Base-by-base conservation (phyloP, 2,888 invertebrate species). In the Drosophila quasianomalipes region DNA sequence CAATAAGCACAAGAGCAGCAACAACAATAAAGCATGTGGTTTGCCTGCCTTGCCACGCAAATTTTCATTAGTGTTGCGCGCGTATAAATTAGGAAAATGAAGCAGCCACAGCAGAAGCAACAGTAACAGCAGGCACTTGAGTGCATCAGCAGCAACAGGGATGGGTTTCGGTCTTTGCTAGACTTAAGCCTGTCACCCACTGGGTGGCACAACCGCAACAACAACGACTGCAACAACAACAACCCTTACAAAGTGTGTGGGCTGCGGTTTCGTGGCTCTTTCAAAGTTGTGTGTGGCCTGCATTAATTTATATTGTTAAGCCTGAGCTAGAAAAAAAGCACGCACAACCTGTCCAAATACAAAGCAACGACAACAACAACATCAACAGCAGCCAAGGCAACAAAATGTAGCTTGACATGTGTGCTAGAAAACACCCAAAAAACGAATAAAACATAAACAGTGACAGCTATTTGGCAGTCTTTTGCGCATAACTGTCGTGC, bases 21-120 rank as follows among this genome's bases (percentile, higher is more conserved):
- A 55, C 67, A 53, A 47, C 58, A 58, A 61, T 19, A 73, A 78
- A 81, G 78, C 74, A 74, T 68, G 89, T 78, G 82, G 86, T 82
- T 66, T 81, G 65, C 77, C 79, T 69, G 65, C 79, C 76, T 66
- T 76, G 73, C 84, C 80, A 90, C 90, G 91, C 90, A 90, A 86
- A 87, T 87, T 87, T 87, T 89, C 87, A 87, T 87, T 87, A 87
- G 89, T 82, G 84, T 72, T 82, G 84, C 73, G 83, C 90, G 90
- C 82, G 84, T 89, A 87, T 87, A 90, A 87, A 87, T 87, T 87
- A 90, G 91, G 82, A 87, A 87, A 87, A 87, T 89, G 90, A 87
- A 87, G 87, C 82, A 90, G 88, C 87, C 71, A 44, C 72, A 62
- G 62, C 61, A 58, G 64, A 60, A 67, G 66, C 72, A 54, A 67